Base-by-base conservation (phyloP, 2,797 vertebrate species). In the Momotus momota region DNA sequence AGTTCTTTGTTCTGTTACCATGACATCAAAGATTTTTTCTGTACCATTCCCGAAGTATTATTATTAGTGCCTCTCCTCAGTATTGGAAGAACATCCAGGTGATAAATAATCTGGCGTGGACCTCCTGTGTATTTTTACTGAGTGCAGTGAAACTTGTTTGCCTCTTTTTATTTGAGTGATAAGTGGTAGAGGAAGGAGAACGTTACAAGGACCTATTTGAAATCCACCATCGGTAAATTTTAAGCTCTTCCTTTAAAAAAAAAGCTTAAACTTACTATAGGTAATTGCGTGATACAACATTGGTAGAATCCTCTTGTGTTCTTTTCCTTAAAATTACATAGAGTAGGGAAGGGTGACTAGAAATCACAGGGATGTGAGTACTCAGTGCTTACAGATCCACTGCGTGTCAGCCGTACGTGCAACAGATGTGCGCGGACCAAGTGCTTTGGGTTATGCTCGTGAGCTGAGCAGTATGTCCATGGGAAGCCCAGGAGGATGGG, bases 1-100 rank as follows among this genome's bases (percentile, higher is more conserved):
- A 12, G 41, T 87, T 93, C 74, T 91, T 89, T 79, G 48, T 93
- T 81, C 61, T 81, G 87, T 94, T 96, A 81, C 92, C 90, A 93
- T 87, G 74, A 46, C 81, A 94, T 55, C 81, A 60, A 91, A 78
- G 66, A 19, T 22, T 61, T 89, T 86, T 87, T 40, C 55, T 71
- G 29, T 71, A 61, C 67, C 21, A 43, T 91, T 94, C 73, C 73
- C 78, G 12, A 86, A 74, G 22, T 81, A 61, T 29, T 35, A 66
- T 70, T 95, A 57, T 86, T 77, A 46, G 29, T 74, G n/a, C 35
- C 29, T 89, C 57, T 71, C 79, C 54, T 94, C 70, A 67, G 40
- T 43, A 67, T 4, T 67, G 45, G 66, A 52, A 94, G 58, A 79
- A 87, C 27, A 64, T 71, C 18, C 43, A 82, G 57, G 61, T 70